A percentile compares a stretch with the other conserved stretches of the same genome.
Conservation (phyloP, 2,797 vertebrate genomes). For the Cichlasoma orientale region DNA sequence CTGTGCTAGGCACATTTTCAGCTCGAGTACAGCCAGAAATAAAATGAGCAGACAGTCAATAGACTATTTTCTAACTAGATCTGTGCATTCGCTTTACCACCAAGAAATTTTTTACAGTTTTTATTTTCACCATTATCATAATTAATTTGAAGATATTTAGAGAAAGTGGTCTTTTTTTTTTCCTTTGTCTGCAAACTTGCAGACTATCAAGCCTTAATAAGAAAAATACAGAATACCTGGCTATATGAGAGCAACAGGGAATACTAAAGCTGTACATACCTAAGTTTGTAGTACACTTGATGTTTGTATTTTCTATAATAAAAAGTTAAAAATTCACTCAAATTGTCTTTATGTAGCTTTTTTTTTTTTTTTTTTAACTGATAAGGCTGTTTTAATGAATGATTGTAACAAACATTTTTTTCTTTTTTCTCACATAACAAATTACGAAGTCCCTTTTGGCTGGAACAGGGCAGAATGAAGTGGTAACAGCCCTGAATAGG, state of each 20-base stretch:
- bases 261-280: not conserved
- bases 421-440: not conserved
- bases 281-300: not conserved
- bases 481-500: slow-evolving; percentile 60
- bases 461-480: slow-evolving; percentile 60
- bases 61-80: not conserved
- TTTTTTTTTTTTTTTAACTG: not conserved
- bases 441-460: slow-evolving; percentile 26
- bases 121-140: not conserved
- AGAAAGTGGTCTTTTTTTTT: rapidly evolving
- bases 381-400: not conserved
- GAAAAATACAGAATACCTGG: not conserved
- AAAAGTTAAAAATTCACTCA: not conserved
- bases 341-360: not conserved
- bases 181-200: not conserved
- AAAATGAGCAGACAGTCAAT: not conserved
- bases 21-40: slow-evolving; percentile 4
- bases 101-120: not conserved
- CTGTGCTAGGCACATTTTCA: slow-evolving; percentile 26
- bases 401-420: not conserved
- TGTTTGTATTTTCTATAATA: not conserved
- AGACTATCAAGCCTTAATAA: not conserved
- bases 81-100: not conserved
- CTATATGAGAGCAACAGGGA: not conserved
- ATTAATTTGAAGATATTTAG: not conserved